Percentiles rank a stretch among this genome's conserved stretches.
phyloP scores from a whole-genome alignment of 2,888 invertebrate genomes.

The Chrysopilus asiliformis region DNA sequence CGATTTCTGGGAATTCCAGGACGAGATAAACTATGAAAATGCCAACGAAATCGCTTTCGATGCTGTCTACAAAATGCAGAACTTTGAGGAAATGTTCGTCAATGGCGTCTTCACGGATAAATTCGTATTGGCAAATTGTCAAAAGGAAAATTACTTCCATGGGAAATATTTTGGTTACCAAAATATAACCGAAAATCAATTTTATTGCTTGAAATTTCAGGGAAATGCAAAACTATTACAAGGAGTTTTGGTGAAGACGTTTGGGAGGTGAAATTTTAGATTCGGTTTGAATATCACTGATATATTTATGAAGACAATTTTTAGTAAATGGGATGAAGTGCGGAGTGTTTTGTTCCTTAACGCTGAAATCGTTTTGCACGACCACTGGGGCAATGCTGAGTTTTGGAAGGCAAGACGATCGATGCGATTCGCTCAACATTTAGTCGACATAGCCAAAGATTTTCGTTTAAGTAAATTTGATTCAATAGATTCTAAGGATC shows the following conservation, averaged over 20 bases:
- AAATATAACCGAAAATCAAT: conserved; percentile 40
- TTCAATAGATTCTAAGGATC: conserved; percentile 46
- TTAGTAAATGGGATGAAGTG: too few species aligned
- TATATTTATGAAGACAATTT: background rate
- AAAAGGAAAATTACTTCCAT: conserved; percentile 19
- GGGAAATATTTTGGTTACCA: conserved; percentile 55
- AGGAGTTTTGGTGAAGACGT: conserved; percentile 38
- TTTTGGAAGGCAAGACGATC: conserved; percentile 85
- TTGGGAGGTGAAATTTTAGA: conserved; percentile 4
- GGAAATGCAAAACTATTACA: conserved; percentile 54
- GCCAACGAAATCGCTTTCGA: conserved; percentile 44
- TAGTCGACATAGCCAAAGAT: conserved; percentile 51
- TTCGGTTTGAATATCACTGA: too few species aligned
- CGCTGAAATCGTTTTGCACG: conserved; percentile 78
- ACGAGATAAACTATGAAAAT: conserved; percentile 37
- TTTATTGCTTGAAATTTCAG: conserved; percentile 67
- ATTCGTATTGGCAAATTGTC: conserved; percentile 49
- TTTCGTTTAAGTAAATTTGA: conserved; percentile 51
- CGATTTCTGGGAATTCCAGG: conserved; percentile 70
- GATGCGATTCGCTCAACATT: conserved; percentile 68
- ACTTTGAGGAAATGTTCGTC: conserved; percentile 74
- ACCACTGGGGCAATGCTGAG: conserved; percentile 63
- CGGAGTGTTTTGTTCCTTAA: too few species aligned
- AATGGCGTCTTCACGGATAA: conserved; percentile 71
- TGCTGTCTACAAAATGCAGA: conserved; percentile 65